phyloP scores from a whole-genome alignment of 1,140 invertebrate genomes.

The Aphis craccivora region DNA sequence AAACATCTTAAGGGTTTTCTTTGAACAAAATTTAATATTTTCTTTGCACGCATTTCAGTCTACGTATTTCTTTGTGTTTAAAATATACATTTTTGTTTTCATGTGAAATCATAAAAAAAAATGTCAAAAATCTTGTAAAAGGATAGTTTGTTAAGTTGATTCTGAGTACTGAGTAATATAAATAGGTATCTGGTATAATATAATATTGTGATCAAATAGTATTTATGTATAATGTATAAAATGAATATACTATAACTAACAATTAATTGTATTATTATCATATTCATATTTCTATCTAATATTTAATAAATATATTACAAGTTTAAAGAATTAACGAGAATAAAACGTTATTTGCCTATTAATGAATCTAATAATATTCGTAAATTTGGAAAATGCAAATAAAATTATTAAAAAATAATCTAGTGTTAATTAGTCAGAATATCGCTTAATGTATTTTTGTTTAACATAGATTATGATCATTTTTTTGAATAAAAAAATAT shows the following conservation, averaged over 20 bases:
- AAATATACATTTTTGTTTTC: not conserved
- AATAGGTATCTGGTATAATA: too few relatives aligned
- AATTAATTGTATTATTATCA: not conserved
- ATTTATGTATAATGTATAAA: not conserved
- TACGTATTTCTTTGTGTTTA: not conserved
- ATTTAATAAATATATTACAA: not conserved
- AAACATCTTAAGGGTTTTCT: constrained; percentile 45
- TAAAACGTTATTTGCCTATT: not conserved
- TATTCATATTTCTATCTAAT: too few relatives aligned
- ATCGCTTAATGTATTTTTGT: not conserved
- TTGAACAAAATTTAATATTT: constrained; percentile 51
- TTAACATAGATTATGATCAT: too few relatives aligned
- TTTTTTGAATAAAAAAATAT: not conserved
- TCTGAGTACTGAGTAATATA: too few relatives aligned
- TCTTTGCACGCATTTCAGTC: constrained; percentile 1
- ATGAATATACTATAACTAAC: not conserved
- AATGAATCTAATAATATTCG: not conserved
- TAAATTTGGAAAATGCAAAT: not conserved
- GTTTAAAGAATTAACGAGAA: not conserved
- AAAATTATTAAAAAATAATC: too few relatives aligned
- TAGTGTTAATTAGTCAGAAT: not conserved
- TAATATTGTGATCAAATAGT: not conserved
- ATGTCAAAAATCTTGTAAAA: not conserved
- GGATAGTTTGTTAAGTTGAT: not conserved
- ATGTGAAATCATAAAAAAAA: not conserved